Evolutionary conservation across 2,113 vertebrate genomes (phyloP).

Genomic region (Mustela nigripes): DNA sequence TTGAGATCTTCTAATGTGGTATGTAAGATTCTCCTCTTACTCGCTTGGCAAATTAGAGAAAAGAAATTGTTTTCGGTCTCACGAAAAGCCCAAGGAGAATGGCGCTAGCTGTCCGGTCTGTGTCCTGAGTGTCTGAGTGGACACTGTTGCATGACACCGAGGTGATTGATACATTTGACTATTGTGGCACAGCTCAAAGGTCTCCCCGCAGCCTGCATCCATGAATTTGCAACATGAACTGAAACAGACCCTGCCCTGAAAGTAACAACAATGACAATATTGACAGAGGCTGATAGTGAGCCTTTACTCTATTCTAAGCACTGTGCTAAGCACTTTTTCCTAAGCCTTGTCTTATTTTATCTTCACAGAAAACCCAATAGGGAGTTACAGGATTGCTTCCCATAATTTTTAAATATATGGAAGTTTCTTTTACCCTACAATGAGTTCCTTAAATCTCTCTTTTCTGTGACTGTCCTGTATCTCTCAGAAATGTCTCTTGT

Average conservation of each 20-base stretch:
- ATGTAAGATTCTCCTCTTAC: not conserved
- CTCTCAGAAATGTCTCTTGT: too few relatives aligned
- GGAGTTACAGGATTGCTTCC: not conserved
- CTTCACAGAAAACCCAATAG: not conserved
- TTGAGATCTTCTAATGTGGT: not conserved
- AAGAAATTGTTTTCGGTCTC: not conserved
- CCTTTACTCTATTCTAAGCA: not conserved
- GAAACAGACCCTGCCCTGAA: not conserved
- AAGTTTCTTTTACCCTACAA: not conserved
- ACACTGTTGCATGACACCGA: not conserved
- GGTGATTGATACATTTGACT: not conserved
- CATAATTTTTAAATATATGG: not conserved
- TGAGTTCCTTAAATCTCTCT: not conserved
- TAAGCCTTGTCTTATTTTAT: not conserved
- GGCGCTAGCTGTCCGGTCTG: not conserved
- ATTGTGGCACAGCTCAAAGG: not conserved
- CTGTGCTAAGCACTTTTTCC: not conserved
- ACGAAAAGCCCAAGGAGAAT: not conserved
- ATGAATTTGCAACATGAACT: not conserved
- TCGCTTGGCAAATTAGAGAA: slow-evolving; percentile 16
- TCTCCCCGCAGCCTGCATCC: not conserved
- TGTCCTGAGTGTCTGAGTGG: not conserved
- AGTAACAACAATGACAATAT: not conserved
- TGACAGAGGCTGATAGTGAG: not conserved
- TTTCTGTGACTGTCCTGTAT: not conserved